phyloP scores from a whole-genome alignment of 2,113 vertebrate genomes.

The Mesitornis unicolor region DNA sequence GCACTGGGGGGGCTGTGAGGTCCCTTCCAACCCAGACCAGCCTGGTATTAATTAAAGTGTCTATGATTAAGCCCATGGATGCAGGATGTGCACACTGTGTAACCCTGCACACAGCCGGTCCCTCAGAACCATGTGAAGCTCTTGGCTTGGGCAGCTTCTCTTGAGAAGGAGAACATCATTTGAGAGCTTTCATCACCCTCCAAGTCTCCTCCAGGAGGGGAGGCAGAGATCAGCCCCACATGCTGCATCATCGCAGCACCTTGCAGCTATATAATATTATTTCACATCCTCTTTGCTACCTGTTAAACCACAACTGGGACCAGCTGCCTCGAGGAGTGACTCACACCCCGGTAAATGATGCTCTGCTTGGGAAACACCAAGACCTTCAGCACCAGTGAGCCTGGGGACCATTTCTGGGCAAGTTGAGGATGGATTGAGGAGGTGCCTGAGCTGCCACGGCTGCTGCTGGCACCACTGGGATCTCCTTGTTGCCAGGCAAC shows the following conservation, averaged over 20 bases:
- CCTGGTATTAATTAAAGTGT: too few relatives aligned
- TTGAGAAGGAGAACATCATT: neutral
- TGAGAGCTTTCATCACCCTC: neutral
- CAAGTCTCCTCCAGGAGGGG: neutral
- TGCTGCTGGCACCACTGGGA: neutral
- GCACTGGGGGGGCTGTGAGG: too few relatives aligned
- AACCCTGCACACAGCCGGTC: accelerated
- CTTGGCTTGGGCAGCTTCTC: neutral
- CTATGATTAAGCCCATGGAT: neutral
- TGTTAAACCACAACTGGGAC: accelerated
- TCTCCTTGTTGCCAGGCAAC: slow-evolving; percentile 4
- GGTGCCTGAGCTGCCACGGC: neutral
- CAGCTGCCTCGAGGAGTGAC: neutral
- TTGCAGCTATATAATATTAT: neutral
- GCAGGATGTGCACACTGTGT: accelerated
- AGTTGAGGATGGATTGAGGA: neutral
- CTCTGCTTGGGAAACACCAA: neutral
- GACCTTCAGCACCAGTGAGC: neutral
- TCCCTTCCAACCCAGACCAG: too few relatives aligned
- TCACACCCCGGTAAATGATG: neutral
- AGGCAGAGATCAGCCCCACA: neutral
- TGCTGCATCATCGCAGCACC: accelerated
- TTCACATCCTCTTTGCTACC: neutral
- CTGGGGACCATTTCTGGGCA: neutral
- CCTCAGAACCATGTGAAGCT: neutral